phyloP scores from a whole-genome alignment of 2,113 vertebrate genomes.

The Solenodon paradoxus region DNA sequence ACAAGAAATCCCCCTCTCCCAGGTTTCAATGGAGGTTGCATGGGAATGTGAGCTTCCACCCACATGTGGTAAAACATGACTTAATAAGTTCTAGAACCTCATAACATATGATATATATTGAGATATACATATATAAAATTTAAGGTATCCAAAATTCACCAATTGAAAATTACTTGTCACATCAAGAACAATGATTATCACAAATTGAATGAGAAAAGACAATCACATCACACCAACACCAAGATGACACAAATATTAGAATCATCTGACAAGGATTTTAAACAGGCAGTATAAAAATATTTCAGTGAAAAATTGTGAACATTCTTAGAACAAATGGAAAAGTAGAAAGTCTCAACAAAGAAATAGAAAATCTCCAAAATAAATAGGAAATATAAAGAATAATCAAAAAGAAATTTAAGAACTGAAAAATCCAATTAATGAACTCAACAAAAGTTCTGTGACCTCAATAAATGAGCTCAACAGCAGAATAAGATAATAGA shows the following conservation, averaged over 20 bases:
- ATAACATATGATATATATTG: too few species aligned
- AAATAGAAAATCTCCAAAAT: not conserved
- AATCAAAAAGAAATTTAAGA: conserved; percentile 19
- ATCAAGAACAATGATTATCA: conserved; percentile 8
- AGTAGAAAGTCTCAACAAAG: not conserved
- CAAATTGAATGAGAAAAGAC: conserved; percentile 26
- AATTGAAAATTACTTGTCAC: conserved; percentile 7
- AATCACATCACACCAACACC: not conserved
- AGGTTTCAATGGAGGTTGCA: not conserved
- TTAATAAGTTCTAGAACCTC: not conserved
- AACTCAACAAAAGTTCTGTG: not conserved
- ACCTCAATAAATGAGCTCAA: not conserved
- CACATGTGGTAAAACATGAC: not conserved
- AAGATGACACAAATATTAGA: conserved; percentile 16
- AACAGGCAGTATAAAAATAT: conserved; percentile 2
- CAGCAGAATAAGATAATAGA: conserved; percentile 9
- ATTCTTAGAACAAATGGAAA: conserved; percentile 18
- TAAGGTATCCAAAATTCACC: not conserved
- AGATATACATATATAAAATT: too few species aligned
- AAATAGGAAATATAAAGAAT: not conserved
- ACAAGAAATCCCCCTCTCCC: not conserved
- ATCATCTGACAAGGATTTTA: not conserved
- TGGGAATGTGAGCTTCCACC: not conserved
- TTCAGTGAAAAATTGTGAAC: not conserved
- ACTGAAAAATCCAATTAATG: not conserved